phyloP scores from a whole-genome alignment of 2,888 invertebrate species.

The Drosophila fungiperda region DNA sequence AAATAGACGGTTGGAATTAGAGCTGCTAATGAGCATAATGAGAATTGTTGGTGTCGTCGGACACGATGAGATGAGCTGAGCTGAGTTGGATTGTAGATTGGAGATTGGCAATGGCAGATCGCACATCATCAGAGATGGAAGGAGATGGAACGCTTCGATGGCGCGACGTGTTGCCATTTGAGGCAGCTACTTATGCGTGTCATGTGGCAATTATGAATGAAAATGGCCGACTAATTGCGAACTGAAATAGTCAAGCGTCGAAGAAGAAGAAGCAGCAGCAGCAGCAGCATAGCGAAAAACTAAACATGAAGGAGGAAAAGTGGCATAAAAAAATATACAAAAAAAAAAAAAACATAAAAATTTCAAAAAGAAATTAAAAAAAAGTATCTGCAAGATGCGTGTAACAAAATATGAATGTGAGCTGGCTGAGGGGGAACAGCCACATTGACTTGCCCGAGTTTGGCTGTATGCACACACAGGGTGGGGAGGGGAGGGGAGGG shows the following conservation, averaged over 20 bases:
- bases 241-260: slow-evolving; percentile 44
- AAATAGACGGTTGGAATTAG: slow-evolving; percentile 32
- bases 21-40: slow-evolving; percentile 58
- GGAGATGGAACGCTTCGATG: slow-evolving; percentile 27
- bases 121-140: neutral
- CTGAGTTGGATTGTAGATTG: slow-evolving; percentile 16
- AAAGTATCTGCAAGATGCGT: slow-evolving; percentile 40
- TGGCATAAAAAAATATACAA: neutral
- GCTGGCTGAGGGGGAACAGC: neutral
- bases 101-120: slow-evolving; percentile 3
- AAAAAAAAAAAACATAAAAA: neutral
- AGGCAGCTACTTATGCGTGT: slow-evolving; percentile 69
- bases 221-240: slow-evolving; percentile 67
- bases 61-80: slow-evolving; percentile 29
- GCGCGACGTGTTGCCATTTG: slow-evolving; percentile 41
- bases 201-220: slow-evolving; percentile 68
- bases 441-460: slow-evolving; percentile 11
- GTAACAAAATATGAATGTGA: slow-evolving; percentile 33
- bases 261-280: neutral
- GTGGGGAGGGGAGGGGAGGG: neutral
- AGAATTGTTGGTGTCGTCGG: slow-evolving; percentile 28
- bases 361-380: neutral
- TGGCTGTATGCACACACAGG: neutral
- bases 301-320: slow-evolving; percentile 1
- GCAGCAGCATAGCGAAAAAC: neutral